Conservation (phyloP, 37 sponge, comb jelly and placozoan genomes). For the Haliclona indistincta region DNA sequence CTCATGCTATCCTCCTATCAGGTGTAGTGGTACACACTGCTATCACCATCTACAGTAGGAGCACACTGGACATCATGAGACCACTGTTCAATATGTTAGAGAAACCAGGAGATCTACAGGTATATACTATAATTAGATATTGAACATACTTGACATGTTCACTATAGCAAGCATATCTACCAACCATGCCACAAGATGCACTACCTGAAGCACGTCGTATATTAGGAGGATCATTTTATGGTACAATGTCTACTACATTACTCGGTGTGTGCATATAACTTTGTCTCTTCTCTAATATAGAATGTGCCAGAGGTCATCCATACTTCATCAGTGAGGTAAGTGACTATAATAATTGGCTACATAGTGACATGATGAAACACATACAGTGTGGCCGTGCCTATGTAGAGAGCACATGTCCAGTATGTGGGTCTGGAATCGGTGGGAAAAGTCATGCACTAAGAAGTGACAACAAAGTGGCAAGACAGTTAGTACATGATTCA, state of each 20-base stretch:
- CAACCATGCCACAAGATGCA: conserved; percentile 64
- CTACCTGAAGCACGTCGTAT: conserved; percentile 46
- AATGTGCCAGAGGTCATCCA: conserved; percentile 76
- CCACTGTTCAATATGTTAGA: not conserved
- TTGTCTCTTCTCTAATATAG: conserved; percentile 1
- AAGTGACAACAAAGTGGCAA: conserved; percentile 33
- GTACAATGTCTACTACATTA: not conserved
- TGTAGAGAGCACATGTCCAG: conserved; percentile 18
- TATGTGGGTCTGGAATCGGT: conserved; percentile 49
- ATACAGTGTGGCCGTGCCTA: conserved; percentile 53
- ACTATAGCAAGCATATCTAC: conserved; percentile 50
- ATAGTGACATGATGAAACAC: not conserved
- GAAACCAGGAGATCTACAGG: conserved; percentile 4
- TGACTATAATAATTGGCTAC: not conserved
- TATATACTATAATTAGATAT: not conserved
- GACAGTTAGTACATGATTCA: conserved; percentile 26
- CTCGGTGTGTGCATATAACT: not conserved
- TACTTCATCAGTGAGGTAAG: conserved; percentile 69
- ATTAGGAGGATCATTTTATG: conserved; percentile 7
- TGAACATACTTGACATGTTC: not conserved
- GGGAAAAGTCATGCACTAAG: conserved; percentile 32
- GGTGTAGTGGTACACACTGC: conserved; percentile 9
- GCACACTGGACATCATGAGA: not conserved
- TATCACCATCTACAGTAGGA: not conserved
- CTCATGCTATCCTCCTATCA: not conserved